These are phyloP conservation scores for Harlomillsia oculata DNA, from an alignment of 1,140 invertebrate genomes.

Conservation along the genomic window DNA sequence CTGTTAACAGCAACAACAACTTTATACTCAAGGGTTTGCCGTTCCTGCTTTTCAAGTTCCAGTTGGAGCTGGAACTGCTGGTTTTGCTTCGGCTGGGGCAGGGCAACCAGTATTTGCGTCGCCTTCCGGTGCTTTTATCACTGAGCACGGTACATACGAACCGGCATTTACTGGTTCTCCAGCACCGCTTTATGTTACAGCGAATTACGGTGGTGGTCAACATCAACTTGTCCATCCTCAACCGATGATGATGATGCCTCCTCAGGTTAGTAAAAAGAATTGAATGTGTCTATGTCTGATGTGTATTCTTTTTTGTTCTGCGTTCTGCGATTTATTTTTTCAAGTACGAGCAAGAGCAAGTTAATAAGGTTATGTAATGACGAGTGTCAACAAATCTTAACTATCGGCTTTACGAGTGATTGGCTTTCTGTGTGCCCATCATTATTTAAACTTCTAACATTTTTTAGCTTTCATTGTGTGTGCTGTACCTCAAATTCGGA, in stretches of 20 bases:
- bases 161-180: conserved; percentile 21
- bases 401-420: no score
- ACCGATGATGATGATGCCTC: conserved; percentile 24
- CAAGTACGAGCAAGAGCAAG: no score
- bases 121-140: conserved; percentile 35
- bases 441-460: no score
- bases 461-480: no score
- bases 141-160: conserved; percentile 31
- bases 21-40: conserved; percentile 26
- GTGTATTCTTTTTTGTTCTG: no score
- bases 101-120: conserved; percentile 19
- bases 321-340: no score
- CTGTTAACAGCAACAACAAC: conserved; percentile 31
- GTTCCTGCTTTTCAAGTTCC: conserved; percentile 20
- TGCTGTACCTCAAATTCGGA: no score
- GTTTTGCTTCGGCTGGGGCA: conserved; percentile 20
- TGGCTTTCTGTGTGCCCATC: no score
- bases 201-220: conserved; percentile 6
- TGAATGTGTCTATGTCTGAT: no score
- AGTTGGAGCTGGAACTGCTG: no score
- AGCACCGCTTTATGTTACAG: conserved; percentile 18
- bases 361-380: no score
- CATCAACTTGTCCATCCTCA: conserved; percentile 24
- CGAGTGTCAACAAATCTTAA: no score
- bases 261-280: conserved; percentile 21